phyloP scores from a whole-genome alignment of 2,113 vertebrate species.

The Oreochromis aureus region DNA sequence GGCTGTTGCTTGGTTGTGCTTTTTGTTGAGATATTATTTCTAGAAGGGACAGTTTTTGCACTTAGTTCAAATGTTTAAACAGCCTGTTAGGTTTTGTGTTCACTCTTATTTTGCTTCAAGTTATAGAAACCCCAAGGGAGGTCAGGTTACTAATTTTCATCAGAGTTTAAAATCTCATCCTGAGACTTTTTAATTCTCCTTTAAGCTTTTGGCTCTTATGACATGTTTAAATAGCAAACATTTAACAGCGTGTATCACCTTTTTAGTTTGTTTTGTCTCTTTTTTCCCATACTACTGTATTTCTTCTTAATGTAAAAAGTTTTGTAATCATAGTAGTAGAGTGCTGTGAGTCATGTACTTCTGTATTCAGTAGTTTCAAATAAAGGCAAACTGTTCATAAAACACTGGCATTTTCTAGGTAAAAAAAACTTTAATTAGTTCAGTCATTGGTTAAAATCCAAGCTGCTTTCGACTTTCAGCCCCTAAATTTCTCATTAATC shows the following conservation, averaged over 20 bases:
- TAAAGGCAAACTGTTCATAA: neutral
- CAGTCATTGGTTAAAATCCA: neutral
- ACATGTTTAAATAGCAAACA: neutral
- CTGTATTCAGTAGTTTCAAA: neutral
- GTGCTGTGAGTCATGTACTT: fast-evolving
- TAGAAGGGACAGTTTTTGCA: neutral
- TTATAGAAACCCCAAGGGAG: neutral
- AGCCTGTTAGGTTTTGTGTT: neutral
- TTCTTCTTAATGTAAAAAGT: neutral
- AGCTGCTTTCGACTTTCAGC: neutral
- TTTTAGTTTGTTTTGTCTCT: neutral
- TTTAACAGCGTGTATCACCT: neutral
- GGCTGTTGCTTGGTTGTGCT: neutral
- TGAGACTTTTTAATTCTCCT: neutral
- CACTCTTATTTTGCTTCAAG: neutral
- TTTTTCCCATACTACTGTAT: neutral
- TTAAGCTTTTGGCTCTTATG: neutral
- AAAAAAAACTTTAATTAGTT: neutral
- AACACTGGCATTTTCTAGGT: neutral
- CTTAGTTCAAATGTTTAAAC: neutral
- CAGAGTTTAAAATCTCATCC: neutral
- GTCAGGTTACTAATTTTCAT: neutral
- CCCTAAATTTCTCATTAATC: neutral
- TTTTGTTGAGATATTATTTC: neutral
- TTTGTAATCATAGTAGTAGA: neutral